phyloP scores from a whole-genome alignment of 2,888 invertebrate genomes.

The Empis stercorea region DNA sequence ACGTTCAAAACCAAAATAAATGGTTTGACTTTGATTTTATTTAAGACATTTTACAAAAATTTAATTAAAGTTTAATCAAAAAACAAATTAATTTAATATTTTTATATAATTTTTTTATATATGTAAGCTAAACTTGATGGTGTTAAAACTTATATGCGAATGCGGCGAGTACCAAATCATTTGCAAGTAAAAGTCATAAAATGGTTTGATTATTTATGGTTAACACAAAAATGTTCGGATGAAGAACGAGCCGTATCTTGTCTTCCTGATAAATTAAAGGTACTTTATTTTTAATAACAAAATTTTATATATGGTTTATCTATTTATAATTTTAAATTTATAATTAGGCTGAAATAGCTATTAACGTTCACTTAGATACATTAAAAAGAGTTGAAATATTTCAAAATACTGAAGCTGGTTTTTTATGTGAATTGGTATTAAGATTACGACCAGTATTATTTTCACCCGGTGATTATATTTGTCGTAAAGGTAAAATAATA shows the following conservation, averaged over 20 bases:
- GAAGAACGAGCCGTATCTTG: conserved; percentile 93
- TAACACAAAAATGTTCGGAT: conserved; percentile 95
- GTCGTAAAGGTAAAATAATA: conserved; percentile 82
- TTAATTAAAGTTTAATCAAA: too few species aligned
- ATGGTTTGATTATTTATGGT: conserved; percentile 99
- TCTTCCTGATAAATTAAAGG: conserved; percentile 90
- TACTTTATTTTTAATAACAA: too few species aligned
- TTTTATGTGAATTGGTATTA: conserved; percentile 92
- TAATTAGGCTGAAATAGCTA: conserved; percentile 84
- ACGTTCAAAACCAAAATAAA: too few species aligned
- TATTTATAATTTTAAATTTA: too few species aligned
- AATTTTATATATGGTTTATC: too few species aligned
- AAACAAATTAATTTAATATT: too few species aligned
- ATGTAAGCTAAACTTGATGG: conserved; percentile 86
- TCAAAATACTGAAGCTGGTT: conserved; percentile 98
- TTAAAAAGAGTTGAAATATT: conserved; percentile 96
- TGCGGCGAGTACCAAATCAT: conserved; percentile 88
- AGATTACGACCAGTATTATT: conserved; percentile 90
- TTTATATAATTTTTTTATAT: conserved; percentile 10
- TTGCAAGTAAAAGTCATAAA: conserved; percentile 96
- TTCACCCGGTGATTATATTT: conserved; percentile 97
- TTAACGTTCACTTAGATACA: conserved; percentile 97
- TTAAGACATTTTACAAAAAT: too few species aligned
- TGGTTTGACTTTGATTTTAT: too few species aligned
- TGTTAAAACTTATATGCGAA: conserved; percentile 96